Percentiles rank a stretch among this genome's conserved stretches.
phyloP scores from a whole-genome alignment of 2,888 invertebrate genomes.

The Morpho deidamia region DNA sequence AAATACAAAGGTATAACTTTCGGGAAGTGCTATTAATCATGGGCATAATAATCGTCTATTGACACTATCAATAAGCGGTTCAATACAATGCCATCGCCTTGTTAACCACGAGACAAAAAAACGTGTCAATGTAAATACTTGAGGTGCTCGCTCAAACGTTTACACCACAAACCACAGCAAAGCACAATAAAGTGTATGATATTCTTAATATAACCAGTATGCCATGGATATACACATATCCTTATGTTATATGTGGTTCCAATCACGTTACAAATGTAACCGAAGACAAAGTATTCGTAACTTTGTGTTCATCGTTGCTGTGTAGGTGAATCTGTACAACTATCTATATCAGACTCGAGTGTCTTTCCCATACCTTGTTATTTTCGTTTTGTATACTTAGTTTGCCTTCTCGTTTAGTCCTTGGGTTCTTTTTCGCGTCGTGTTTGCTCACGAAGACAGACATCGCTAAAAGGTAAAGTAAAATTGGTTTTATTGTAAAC shows the following conservation, averaged over 20 bases:
- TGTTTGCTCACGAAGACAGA: slow-evolving; percentile 39
- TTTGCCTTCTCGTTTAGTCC: slow-evolving; percentile 56
- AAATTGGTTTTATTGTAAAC: slow-evolving; percentile 48
- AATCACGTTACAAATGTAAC: slow-evolving; percentile 22
- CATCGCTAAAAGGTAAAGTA: slow-evolving; percentile 52
- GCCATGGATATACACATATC: slow-evolving; percentile 20
- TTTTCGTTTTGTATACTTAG: slow-evolving; percentile 44
- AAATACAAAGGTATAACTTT: slow-evolving; percentile 14
- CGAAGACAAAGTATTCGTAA: too few relatives aligned
- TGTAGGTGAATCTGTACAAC: slow-evolving; percentile 42
- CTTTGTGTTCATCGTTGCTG: slow-evolving; percentile 19
- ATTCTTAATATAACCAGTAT: slow-evolving; percentile 30
- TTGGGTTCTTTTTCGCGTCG: slow-evolving; percentile 46
- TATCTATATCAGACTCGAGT: slow-evolving; percentile 44
- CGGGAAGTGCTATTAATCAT: slow-evolving; percentile 46
- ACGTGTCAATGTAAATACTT: slow-evolving; percentile 65
- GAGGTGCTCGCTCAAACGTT: slow-evolving; percentile 42
- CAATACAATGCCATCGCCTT: slow-evolving; percentile 59
- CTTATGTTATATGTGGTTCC: slow-evolving; percentile 26
- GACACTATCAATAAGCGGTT: slow-evolving; percentile 60
- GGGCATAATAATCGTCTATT: slow-evolving; percentile 58
- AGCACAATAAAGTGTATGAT: slow-evolving; percentile 32
- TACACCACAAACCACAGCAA: slow-evolving; percentile 43
- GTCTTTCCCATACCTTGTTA: slow-evolving; percentile 46
- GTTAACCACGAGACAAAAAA: slow-evolving; percentile 64